Conservation (phyloP, 2,797 vertebrate species). For the Periparus ater region DNA sequence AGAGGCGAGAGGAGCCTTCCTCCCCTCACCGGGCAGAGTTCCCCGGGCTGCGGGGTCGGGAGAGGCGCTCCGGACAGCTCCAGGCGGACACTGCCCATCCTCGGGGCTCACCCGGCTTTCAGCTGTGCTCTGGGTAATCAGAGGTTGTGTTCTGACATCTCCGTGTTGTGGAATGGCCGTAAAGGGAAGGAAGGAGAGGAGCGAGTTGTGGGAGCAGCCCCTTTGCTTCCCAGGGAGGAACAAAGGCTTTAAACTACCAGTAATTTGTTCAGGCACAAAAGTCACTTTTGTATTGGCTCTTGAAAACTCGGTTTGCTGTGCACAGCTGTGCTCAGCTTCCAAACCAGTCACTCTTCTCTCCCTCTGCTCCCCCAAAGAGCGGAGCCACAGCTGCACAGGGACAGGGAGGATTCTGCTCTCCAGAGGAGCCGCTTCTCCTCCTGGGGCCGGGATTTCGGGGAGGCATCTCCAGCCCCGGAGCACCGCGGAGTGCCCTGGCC, state of each 20-base stretch:
- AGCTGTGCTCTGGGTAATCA: not conserved
- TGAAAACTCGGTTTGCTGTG: not conserved
- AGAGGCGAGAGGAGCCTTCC: not conserved
- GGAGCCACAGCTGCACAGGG: accelerated
- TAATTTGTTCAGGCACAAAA: not conserved
- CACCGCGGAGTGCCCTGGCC: no score
- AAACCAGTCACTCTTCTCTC: not conserved
- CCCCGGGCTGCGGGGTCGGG: not conserved
- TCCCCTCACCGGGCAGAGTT: not conserved
- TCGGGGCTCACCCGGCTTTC: not conserved
- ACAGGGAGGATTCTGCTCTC: not conserved
- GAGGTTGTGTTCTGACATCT: not conserved
- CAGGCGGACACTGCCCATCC: not conserved
- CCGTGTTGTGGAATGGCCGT: not conserved
- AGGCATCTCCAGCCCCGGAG: not conserved
- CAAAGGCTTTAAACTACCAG: not conserved
- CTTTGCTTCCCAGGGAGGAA: not conserved
- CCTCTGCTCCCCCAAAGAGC: not conserved
- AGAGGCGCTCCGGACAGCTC: accelerated
- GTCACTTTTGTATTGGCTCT: not conserved
- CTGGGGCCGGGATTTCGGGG: not conserved
- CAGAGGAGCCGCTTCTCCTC: not conserved
- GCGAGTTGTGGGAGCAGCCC: not conserved
- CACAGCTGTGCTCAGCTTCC: not conserved
- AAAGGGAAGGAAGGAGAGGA: not conserved